Percentiles rank a stretch among this genome's conserved stretches.
These are phyloP conservation scores for Heliconius melpomene DNA, from an alignment of 1,140 invertebrate genomes.

Conservation along the genomic window DNA sequence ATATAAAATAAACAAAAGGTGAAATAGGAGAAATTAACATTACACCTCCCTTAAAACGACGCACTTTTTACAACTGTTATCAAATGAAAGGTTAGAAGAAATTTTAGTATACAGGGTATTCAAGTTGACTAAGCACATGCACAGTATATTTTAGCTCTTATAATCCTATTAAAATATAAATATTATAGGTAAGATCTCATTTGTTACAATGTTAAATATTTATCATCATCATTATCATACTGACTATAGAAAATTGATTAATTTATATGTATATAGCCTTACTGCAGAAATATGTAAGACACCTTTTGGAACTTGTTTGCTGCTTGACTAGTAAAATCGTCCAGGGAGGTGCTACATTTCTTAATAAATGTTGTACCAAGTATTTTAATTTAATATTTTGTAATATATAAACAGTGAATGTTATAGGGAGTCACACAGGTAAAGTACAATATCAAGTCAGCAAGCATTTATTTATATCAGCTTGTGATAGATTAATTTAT, in stretches of 20 bases:
- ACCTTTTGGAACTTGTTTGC: slow-evolving; percentile 37
- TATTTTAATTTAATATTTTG: slow-evolving; percentile 11
- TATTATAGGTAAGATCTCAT: slow-evolving; percentile 28
- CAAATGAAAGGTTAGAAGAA: slow-evolving; percentile 33
- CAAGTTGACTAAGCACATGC: slow-evolving; percentile 41
- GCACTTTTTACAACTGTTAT: slow-evolving; percentile 29
- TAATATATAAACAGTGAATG: background rate
- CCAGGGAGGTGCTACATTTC: slow-evolving; percentile 40
- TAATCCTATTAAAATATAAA: slow-evolving; percentile 31
- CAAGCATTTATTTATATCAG: slow-evolving; percentile 6
- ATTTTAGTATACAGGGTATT: slow-evolving; percentile 52
- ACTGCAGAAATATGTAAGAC: slow-evolving; percentile 21
- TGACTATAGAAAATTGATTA: slow-evolving; percentile 30
- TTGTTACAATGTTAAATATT: slow-evolving; percentile 39
- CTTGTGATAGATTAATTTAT: background rate
- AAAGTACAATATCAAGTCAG: slow-evolving; percentile 10
- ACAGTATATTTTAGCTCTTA: slow-evolving; percentile 39
- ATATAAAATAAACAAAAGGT: background rate
- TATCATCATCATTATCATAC: slow-evolving; percentile 31
- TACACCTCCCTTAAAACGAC: slow-evolving; percentile 27
- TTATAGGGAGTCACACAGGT: background rate
- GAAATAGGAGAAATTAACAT: background rate
- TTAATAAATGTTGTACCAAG: slow-evolving; percentile 23
- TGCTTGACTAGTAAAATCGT: slow-evolving; percentile 37
- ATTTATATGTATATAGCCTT: slow-evolving; percentile 26